Evolutionary conservation across 2,797 vertebrate genomes (phyloP), one percentile per base, ranked within the genome.

Genomic region (Xenentodon cancila): DNA sequence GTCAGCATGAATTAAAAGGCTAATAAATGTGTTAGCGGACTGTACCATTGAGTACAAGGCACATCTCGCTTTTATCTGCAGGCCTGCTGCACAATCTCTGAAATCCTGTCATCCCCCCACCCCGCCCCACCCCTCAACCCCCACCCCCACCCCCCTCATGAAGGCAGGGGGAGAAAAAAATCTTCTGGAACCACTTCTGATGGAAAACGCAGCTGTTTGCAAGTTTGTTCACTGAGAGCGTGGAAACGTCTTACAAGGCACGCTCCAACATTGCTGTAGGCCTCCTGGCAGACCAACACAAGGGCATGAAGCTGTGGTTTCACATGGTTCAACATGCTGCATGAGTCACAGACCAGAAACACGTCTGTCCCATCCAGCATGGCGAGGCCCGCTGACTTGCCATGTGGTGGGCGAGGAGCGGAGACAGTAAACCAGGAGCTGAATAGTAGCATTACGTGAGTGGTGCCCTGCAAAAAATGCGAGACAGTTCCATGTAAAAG

Each of bases 151-250:
- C 15, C 43, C 18, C 30, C 5, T n/a, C 16, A 64, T 48, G 45
- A 79, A 25, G 62, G 60, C 21, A 30, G 53, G 34, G 20, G 9
- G 25, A 51, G 55, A 62, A 52, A 65, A 52, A 65, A 50, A 60
- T 84, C 92, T 93, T 92, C 78, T 52, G 59, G 95, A 96, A 95
- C 85, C 85, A 88, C 94, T 93, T 92, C 90, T 94, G 91, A 94
- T 93, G 93, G 93, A 94, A 96, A 95, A 93, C 77, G 86, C 94
- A 95, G 93, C 93, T 95, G 94, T 92, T 93, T 92, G 94, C 92
- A 92, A 93, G 89, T 93, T 93, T 94, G 91, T 92, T 91, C 88
- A 75, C 88, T 84, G 91, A 87, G 91, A 81, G 77, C 64, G 66
- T 81, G 73, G 78, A 84, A 84, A 81, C 11, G 75, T 63, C 73